Conservation (phyloP, 2,113 vertebrate genomes). For the Elachura formosa region DNA sequence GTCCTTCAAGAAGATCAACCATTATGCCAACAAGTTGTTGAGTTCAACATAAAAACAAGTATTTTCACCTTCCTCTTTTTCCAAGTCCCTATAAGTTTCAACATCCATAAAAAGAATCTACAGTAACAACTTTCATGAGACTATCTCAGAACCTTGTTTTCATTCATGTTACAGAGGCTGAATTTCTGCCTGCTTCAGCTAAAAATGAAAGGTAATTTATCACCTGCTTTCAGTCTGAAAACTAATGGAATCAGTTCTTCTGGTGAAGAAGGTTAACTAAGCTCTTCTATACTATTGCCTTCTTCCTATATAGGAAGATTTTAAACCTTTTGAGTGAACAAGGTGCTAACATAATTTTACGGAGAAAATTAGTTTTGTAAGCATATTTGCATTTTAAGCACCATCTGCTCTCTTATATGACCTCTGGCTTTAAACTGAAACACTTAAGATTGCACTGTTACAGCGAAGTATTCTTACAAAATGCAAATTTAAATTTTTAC, state of each 20-base stretch:
- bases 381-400: background rate
- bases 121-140: background rate
- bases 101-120: background rate
- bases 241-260: background rate
- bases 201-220: constrained; percentile 20
- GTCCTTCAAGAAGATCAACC: background rate
- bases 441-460: background rate
- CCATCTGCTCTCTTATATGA: background rate
- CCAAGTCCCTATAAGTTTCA: background rate
- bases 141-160: constrained; percentile 2
- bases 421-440: background rate
- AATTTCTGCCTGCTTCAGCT: constrained; percentile 26
- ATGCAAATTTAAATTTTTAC: background rate
- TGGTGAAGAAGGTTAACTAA: background rate
- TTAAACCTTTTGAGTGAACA: background rate
- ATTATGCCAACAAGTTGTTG: background rate
- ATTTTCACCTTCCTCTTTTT: background rate
- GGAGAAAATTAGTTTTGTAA: background rate
- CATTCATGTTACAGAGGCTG: background rate
- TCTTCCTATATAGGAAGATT: background rate
- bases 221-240: background rate
- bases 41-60: background rate
- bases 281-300: background rate
- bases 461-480: background rate
- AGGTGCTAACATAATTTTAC: background rate